These are phyloP conservation scores for Apodemia duryi DNA, from an alignment of 2,888 invertebrate species.

Conservation along the genomic window DNA sequence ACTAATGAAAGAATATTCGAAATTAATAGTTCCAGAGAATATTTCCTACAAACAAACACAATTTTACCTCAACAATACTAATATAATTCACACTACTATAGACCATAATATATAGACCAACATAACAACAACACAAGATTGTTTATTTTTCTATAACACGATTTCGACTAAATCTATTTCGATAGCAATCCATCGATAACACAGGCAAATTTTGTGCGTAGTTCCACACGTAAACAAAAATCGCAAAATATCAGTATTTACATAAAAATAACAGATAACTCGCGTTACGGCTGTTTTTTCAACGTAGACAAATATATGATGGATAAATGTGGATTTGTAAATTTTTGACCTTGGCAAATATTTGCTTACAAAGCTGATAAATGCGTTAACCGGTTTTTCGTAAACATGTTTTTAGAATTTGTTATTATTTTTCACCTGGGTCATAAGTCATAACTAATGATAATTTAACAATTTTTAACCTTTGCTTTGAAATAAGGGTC, in stretches of 20 bases:
- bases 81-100: too few relatives aligned
- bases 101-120: too few relatives aligned
- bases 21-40: too few relatives aligned
- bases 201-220: constrained; percentile 12
- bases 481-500: background rate
- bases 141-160: too few relatives aligned
- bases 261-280: constrained; percentile 17
- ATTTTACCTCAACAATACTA: too few relatives aligned
- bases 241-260: constrained; percentile 18
- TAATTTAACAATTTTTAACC: background rate
- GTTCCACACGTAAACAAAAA: constrained; percentile 17
- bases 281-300: background rate
- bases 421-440: constrained; percentile 2
- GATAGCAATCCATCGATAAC: too few relatives aligned
- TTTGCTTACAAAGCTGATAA: background rate
- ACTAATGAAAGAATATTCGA: too few relatives aligned
- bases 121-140: too few relatives aligned
- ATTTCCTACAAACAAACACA: too few relatives aligned
- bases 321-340: constrained; percentile 8
- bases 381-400: background rate
- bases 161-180: too few relatives aligned
- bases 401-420: constrained; percentile 11
- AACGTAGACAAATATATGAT: background rate
- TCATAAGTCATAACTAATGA: background rate
- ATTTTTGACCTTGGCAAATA: background rate